A percentile compares a stretch with the other conserved stretches of the same genome.
Conservation (phyloP, 2,888 invertebrate species). For the Cheiracanthium punctorium region DNA sequence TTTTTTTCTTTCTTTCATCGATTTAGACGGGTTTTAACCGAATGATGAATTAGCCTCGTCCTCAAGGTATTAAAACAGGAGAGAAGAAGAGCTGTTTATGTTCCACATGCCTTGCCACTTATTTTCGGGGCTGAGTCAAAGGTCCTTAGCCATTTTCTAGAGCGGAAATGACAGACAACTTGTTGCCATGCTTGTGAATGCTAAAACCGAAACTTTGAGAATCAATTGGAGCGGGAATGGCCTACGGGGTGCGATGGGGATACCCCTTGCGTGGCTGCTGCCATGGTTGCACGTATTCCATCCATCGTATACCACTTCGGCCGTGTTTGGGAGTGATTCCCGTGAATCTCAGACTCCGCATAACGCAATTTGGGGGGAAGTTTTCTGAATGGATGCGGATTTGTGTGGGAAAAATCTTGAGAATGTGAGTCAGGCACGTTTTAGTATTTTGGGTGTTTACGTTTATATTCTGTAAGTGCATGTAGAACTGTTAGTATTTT, state of each 20-base stretch:
- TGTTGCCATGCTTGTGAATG: conserved; percentile 1
- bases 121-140: not conserved
- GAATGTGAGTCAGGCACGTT: no score
- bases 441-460: no score
- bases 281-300: not conserved
- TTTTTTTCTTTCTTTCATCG: no score
- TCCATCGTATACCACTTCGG: not conserved
- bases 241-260: not conserved
- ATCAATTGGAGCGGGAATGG: conserved; percentile 10
- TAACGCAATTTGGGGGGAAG: not conserved
- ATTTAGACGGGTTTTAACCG: no score
- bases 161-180: conserved; percentile 12
- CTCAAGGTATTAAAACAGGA: no score
- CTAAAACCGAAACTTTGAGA: not conserved
- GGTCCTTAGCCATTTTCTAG: conserved; percentile 10
- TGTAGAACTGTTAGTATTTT: no score
- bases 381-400: not conserved
- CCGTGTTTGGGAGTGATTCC: not conserved
- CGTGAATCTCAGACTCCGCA: no score
- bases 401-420: not conserved
- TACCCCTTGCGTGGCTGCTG: no score
- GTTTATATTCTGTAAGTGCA: no score
- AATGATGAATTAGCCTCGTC: no score
- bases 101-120: not conserved
- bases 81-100: no score